Evolutionary conservation across 2,797 vertebrate species (phyloP).

Genomic region (Poecilia gillii): DNA sequence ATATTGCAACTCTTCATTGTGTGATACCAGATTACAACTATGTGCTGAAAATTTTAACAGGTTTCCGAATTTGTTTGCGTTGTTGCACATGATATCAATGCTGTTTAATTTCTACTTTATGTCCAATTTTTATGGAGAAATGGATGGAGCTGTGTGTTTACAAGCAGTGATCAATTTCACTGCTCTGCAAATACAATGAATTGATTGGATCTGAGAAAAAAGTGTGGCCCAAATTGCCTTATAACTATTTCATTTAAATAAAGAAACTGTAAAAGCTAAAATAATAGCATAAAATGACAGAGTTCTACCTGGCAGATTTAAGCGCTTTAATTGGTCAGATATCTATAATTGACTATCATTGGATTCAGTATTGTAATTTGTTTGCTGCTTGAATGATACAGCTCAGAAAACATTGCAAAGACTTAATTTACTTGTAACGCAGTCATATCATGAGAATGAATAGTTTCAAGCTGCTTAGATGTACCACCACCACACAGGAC

Average conservation of each 20-base stretch:
- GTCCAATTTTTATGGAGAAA: not conserved
- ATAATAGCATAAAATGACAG: not conserved
- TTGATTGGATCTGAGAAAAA: conserved; percentile 19
- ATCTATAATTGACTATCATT: conserved; percentile 2
- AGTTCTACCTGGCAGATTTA: not conserved
- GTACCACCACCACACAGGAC: not conserved
- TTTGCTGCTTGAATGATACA: conserved; percentile 1
- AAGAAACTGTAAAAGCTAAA: conserved; percentile 11
- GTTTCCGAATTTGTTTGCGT: not conserved
- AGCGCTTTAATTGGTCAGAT: not conserved
- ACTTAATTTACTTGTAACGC: not conserved
- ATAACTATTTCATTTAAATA: conserved; percentile 22
- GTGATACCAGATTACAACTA: conserved; percentile 1
- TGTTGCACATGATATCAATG: not conserved
- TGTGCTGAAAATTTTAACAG: not conserved
- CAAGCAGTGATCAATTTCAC: conserved; percentile 13
- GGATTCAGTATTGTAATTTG: not conserved
- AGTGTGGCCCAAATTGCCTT: conserved; percentile 15
- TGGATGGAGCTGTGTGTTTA: conserved; percentile 6
- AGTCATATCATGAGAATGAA: not conserved
- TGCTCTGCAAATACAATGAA: conserved; percentile 16
- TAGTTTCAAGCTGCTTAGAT: not conserved
- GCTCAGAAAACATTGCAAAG: not conserved
- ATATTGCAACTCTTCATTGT: conserved; percentile 11
- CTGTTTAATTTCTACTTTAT: not conserved